Base-by-base conservation (phyloP, 2,888 invertebrate species). In the Dicyrtoma fusca region DNA sequence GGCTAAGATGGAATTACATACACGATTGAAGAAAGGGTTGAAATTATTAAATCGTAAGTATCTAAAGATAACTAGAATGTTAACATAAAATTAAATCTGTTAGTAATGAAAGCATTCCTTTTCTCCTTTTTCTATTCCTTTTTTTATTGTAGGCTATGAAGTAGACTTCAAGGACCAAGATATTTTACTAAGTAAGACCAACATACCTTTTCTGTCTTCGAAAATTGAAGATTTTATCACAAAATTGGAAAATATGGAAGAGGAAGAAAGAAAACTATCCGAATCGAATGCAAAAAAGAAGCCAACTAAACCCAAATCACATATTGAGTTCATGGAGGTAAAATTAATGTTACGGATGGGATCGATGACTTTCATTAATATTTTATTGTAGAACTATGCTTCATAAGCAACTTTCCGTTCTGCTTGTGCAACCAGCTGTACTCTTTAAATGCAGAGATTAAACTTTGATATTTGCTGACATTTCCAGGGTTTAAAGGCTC, bases 301-400 rank as follows among this genome's bases (percentile, higher is more conserved):
- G 17, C 10, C 17, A 6, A 11, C 53, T 11, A 59, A 57, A 47
- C n/a, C n/a, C 17, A 71, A 64, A 34, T 45, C 3, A 14, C 34
- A 53, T 45, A n/a, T 17, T 13, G 73, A 63, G 14, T 55, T 68
- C 26, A 10, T 47, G 13, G 3, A 72, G 61, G 69, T 53, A 61
- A 11, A 42, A 26, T 14, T n/a, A n/a, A n/a, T n/a, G n/a, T n/a
- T n/a, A n/a, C n/a, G n/a, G n/a, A n/a, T n/a, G n/a, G n/a, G n/a
- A n/a, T n/a, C n/a, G n/a, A n/a, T n/a, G n/a, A n/a, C n/a, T n/a
- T n/a, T n/a, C n/a, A n/a, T n/a, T n/a, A n/a, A n/a, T n/a, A n/a
- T n/a, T n/a, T n/a, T n/a, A n/a, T n/a, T n/a, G n/a, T n/a, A n/a
- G n/a, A n/a, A n/a, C n/a, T n/a, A n/a, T n/a, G n/a, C n/a, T n/a